A percentile compares a stretch with the other conserved stretches of the same genome.
These are phyloP conservation scores for Proterorhinus semilunaris DNA, from an alignment of 2,113 vertebrate genomes.

Conservation along the genomic window DNA sequence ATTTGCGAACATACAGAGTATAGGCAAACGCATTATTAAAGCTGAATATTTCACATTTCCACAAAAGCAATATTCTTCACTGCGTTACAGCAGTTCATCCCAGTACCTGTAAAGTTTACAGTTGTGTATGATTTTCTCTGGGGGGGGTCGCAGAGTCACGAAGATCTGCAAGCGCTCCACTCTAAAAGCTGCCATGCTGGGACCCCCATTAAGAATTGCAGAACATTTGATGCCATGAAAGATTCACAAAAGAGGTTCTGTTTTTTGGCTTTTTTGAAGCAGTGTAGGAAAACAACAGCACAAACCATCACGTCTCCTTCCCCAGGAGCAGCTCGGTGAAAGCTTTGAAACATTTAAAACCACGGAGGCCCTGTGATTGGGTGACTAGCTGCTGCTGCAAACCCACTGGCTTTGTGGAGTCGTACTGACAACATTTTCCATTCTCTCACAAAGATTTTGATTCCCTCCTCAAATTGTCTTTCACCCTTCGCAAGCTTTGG, in stretches of 20 bases:
- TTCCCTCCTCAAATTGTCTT: neutral
- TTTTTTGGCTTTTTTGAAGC: neutral
- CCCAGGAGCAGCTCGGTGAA: neutral
- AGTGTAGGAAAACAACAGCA: neutral
- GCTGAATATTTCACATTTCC: no score
- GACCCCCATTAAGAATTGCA: neutral
- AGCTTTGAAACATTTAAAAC: constrained; percentile 3
- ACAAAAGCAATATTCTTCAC: no score
- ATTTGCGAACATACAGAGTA: no score
- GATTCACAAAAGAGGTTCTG: neutral
- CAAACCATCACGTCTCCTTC: neutral
- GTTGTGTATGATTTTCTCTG: no score
- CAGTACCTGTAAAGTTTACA: no score
- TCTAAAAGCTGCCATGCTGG: neutral
- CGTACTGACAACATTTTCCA: neutral
- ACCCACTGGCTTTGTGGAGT: constrained; percentile 2
- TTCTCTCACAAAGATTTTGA: neutral
- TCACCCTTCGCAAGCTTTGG: constrained; percentile 18
- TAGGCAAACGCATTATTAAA: no score
- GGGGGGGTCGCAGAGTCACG: neutral
- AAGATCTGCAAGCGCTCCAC: neutral
- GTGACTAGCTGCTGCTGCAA: constrained; percentile 3
- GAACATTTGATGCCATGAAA: neutral
- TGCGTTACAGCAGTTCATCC: no score
- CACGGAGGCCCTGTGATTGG: neutral